Conservation (phyloP, 2,113 vertebrate genomes). For the Bos javanicus region DNA sequence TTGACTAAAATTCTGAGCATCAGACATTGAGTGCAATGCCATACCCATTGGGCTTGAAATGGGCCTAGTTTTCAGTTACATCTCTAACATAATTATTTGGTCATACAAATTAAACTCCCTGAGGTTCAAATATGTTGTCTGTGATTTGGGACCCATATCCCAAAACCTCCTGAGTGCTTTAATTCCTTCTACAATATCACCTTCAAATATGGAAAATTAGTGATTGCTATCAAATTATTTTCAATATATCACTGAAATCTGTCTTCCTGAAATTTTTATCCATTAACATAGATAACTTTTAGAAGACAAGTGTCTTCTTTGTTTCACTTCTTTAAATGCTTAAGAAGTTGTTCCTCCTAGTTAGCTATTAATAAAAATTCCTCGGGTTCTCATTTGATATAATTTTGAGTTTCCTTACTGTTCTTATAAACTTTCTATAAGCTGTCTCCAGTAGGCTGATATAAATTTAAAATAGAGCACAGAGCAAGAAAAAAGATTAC, state of each 20-base stretch:
- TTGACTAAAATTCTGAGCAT: background rate
- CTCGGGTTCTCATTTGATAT: background rate
- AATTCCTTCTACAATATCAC: background rate
- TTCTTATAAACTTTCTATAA: background rate
- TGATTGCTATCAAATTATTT: background rate
- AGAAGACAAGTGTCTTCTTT: background rate
- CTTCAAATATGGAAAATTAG: background rate
- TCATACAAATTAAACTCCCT: background rate
- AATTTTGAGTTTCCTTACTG: background rate
- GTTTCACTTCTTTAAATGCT: background rate
- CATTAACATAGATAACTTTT: background rate
- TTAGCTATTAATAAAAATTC: background rate
- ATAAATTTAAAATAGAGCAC: background rate
- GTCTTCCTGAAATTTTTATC: background rate
- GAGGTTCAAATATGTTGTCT: background rate
- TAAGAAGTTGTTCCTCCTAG: background rate
- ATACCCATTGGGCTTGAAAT: background rate
- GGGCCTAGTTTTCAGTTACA: background rate
- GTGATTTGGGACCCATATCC: background rate
- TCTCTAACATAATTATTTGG: background rate
- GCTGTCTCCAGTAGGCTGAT: background rate
- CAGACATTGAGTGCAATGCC: fast-evolving
- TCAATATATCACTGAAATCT: background rate
- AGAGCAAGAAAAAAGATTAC: background rate
- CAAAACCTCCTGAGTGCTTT: background rate